phyloP scores from a whole-genome alignment of 2,888 invertebrate genomes.

The Melipona beecheii region DNA sequence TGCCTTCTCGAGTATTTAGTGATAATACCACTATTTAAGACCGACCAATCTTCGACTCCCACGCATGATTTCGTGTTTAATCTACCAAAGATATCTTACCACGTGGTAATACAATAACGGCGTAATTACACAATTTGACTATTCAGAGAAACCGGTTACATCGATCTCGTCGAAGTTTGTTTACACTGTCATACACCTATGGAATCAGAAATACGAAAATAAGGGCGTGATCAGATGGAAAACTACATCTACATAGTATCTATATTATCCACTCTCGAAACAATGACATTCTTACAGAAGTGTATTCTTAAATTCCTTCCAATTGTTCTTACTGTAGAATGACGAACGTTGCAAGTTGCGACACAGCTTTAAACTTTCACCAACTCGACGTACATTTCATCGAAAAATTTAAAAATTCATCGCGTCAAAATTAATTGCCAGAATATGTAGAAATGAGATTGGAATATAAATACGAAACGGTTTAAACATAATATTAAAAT shows the following conservation, averaged over 20 bases:
- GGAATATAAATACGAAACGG: too few relatives aligned
- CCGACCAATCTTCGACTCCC: background rate
- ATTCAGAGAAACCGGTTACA: background rate
- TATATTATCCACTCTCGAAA: too few relatives aligned
- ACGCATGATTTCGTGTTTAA: slow-evolving; percentile 7
- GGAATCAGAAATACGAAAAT: background rate
- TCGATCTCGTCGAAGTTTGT: background rate
- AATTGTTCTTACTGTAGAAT: too few relatives aligned
- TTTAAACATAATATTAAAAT: too few relatives aligned
- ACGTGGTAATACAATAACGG: background rate
- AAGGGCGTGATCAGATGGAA: background rate
- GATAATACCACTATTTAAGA: background rate
- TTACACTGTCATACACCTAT: background rate
- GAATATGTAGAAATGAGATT: too few relatives aligned
- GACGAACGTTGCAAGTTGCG: too few relatives aligned
- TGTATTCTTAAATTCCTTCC: too few relatives aligned
- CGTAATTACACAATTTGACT: background rate
- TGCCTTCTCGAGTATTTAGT: background rate
- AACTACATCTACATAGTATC: background rate
- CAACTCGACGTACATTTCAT: too few relatives aligned
- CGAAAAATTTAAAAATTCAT: too few relatives aligned
- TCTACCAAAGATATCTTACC: slow-evolving; percentile 34
- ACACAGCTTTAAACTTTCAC: too few relatives aligned
- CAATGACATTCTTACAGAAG: too few relatives aligned
- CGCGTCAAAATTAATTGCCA: too few relatives aligned